phyloP scores from a whole-genome alignment of 2,888 invertebrate genomes.

The Dicycla oo region DNA sequence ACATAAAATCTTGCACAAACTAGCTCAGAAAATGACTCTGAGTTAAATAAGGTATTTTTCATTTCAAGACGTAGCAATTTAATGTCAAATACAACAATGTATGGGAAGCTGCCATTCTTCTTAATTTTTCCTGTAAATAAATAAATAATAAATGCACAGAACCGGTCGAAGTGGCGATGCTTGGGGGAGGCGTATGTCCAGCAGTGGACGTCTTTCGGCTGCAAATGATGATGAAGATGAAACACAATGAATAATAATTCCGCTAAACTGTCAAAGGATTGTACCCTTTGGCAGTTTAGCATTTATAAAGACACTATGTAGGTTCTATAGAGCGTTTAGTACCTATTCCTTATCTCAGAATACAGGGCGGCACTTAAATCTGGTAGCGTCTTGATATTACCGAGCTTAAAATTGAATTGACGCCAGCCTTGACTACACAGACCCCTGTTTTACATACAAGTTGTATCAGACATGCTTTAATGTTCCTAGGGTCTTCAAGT shows the following conservation, averaged over 20 bases:
- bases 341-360: conserved; percentile 44
- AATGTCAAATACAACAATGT: no score
- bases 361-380: conserved; percentile 32
- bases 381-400: conserved; percentile 31
- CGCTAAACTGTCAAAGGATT: background rate
- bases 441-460: conserved; percentile 34
- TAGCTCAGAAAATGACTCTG: no score
- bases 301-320: no score
- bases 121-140: no score
- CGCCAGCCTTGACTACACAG: conserved; percentile 25
- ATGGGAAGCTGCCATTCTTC: no score
- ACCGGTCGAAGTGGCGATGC: background rate
- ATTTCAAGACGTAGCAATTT: no score
- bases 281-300: no score
- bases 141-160: no score
- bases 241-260: background rate
- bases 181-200: background rate
- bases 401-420: conserved; percentile 48
- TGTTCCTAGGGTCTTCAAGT: conserved; percentile 1
- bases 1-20: no score
- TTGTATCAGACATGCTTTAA: conserved; percentile 12
- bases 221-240: background rate
- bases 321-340: conserved; percentile 15
- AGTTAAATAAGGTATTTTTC: no score
- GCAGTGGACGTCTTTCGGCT: background rate